phyloP scores from a whole-genome alignment of 2,888 invertebrate genomes.

The Andrena hattorfiana region DNA sequence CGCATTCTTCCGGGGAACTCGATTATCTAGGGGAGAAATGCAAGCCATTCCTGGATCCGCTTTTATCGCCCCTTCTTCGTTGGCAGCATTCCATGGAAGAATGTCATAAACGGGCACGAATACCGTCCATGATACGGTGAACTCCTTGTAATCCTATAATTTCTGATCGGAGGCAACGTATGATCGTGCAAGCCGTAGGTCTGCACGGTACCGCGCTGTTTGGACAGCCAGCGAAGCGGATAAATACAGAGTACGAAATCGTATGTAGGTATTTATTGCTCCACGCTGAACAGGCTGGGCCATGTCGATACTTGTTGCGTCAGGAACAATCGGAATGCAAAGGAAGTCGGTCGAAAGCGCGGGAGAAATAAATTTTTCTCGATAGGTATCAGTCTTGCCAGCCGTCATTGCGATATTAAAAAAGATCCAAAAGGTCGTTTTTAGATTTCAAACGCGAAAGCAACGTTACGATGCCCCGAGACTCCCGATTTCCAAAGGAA shows the following conservation, averaged over 20 bases:
- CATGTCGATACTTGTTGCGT: neutral
- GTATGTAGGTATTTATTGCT: constrained; percentile 13
- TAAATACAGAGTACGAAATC: constrained; percentile 17
- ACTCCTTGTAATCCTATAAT: constrained; percentile 12
- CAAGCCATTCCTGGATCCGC: neutral
- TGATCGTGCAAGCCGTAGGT: neutral
- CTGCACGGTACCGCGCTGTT: neutral
- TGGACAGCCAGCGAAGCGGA: neutral
- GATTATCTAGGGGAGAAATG: neutral
- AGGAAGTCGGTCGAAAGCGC: too few species aligned
- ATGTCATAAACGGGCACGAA: neutral
- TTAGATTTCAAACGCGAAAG: too few species aligned
- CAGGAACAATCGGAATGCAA: too few species aligned
- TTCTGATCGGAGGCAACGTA: neutral
- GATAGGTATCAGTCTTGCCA: too few species aligned
- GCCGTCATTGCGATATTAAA: too few species aligned
- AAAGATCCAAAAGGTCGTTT: too few species aligned
- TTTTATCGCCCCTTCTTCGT: constrained; percentile 1
- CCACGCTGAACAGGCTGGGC: constrained; percentile 1
- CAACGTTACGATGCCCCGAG: too few species aligned
- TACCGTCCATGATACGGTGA: neutral
- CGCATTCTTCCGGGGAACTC: neutral
- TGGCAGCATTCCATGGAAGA: neutral
- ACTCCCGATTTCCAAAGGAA: too few species aligned
- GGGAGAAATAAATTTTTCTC: too few species aligned